Conservation (phyloP, 1,140 invertebrate genomes). For the Neoseiulus cucumeris region DNA sequence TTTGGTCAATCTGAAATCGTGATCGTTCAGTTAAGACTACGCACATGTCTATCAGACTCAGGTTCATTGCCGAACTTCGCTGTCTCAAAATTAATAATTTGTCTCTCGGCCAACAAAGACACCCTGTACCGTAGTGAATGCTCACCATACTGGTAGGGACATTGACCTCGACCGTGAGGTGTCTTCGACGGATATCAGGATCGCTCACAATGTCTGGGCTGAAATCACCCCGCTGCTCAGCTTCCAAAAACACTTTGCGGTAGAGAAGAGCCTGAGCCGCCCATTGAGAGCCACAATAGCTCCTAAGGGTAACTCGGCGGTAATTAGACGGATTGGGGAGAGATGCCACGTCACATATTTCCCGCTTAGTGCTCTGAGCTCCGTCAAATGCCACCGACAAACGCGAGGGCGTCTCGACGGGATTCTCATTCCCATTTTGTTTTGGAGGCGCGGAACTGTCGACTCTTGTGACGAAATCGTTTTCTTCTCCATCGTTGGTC, state of each 20-base stretch:
- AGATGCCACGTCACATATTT: no score
- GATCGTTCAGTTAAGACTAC: no score
- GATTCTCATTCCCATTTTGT: neutral
- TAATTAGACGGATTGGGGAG: slow-evolving; percentile 46
- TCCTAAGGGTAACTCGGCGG: slow-evolving; percentile 83
- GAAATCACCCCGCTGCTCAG: slow-evolving; percentile 33
- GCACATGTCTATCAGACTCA: no score
- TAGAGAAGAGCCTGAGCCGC: slow-evolving; percentile 95
- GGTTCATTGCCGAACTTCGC: no score
- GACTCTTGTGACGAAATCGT: neutral
- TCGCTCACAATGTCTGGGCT: slow-evolving; percentile 9
- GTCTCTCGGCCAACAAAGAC: neutral
- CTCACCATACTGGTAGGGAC: slow-evolving; percentile 45
- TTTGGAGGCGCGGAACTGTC: neutral
- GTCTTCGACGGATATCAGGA: slow-evolving; percentile 35
- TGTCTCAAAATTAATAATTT: no score
- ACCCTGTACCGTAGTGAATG: neutral
- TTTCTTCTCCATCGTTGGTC: neutral
- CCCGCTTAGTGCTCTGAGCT: no score
- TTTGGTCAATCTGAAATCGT: slow-evolving; percentile 57
- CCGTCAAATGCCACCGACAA: no score
- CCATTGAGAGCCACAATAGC: slow-evolving; percentile 78
- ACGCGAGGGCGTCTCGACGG: no score
- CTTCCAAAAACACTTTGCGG: slow-evolving; percentile 87
- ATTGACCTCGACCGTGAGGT: slow-evolving; percentile 75